Evolutionary conservation across 2,113 vertebrate species (phyloP).

Genomic region (Callocephalon fimbriatum): DNA sequence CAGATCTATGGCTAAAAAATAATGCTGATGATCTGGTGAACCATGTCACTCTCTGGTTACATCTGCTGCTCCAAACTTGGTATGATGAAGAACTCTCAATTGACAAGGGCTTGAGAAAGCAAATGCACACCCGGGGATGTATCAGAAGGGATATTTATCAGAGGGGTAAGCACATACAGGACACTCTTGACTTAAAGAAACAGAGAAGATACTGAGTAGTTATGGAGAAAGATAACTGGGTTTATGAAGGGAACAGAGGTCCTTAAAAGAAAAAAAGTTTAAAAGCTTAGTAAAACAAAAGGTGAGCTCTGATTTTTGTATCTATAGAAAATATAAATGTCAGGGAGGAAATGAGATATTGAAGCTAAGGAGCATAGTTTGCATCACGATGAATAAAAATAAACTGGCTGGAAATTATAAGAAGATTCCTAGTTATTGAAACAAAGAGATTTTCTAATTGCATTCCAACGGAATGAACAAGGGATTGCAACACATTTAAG

Average conservation of each 20-base stretch:
- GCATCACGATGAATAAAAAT: background rate
- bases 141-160: background rate
- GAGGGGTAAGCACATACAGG: background rate
- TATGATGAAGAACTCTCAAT: background rate
- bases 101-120: background rate
- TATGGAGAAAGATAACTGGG: background rate
- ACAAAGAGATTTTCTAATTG: background rate
- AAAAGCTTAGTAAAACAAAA: background rate
- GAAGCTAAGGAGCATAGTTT: background rate
- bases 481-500: background rate
- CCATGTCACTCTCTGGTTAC: background rate
- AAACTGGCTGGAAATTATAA: background rate
- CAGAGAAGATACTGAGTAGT: background rate
- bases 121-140: background rate
- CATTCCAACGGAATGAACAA: background rate
- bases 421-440: background rate
- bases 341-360: background rate
- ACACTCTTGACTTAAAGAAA: background rate
- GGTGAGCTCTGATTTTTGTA: background rate
- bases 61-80: background rate
- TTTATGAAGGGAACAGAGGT: background rate
- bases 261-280: background rate
- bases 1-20: background rate
- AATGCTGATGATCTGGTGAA: background rate
- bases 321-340: background rate